phyloP scores from a whole-genome alignment of 2,888 invertebrate genomes.

The Melikaiella ostensackeni region DNA sequence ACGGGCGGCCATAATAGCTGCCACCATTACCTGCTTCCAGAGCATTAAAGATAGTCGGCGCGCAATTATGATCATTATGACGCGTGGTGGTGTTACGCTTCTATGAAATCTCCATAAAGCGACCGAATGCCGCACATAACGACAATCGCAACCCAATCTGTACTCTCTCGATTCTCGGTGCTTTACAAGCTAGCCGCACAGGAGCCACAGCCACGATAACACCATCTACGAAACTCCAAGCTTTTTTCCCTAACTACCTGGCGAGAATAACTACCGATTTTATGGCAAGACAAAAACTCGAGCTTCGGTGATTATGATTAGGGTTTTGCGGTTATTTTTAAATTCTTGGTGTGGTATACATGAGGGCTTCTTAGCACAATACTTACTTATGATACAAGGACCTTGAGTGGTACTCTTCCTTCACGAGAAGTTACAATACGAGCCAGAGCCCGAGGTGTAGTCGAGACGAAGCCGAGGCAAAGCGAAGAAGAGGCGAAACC shows the following conservation, averaged over 20 bases:
- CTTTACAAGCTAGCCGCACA: background rate
- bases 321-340: background rate
- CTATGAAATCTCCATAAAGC: constrained; percentile 62
- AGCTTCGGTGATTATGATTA: background rate
- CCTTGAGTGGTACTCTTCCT: too few species aligned
- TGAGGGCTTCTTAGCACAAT: background rate
- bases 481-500: too few species aligned
- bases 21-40: constrained; percentile 69
- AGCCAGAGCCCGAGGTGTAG: too few species aligned
- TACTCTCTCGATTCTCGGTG: background rate
- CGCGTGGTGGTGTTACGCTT: constrained; percentile 58
- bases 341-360: background rate
- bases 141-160: constrained; percentile 18
- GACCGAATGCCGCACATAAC: constrained; percentile 49
- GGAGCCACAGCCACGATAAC: background rate
- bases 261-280: constrained; percentile 18
- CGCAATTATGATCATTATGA: constrained; percentile 73
- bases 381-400: too few species aligned
- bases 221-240: background rate
- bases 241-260: background rate
- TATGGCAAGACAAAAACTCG: background rate
- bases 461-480: too few species aligned
- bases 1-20: constrained; percentile 72
- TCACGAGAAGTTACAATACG: too few species aligned
- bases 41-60: constrained; percentile 73